Evolutionary conservation across 1,140 invertebrate genomes (phyloP), one percentile per base, ranked within the genome.

Genomic region (Drosophila kepulauana): DNA sequence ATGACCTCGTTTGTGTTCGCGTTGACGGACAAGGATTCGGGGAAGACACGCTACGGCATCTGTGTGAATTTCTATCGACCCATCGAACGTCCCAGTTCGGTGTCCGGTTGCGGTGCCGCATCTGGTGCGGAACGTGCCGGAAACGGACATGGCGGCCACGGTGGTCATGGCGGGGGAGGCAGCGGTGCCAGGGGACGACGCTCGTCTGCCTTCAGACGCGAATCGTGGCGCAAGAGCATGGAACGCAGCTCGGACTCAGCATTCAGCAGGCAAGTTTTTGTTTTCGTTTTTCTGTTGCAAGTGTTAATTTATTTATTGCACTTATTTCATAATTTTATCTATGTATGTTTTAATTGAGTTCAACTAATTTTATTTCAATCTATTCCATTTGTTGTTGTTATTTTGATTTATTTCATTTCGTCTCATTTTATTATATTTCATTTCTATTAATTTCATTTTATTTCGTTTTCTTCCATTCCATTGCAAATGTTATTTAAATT

Each of bases 31-130:
- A 99, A 99, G 93, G 99, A 99, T 93, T 99, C 98, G 7, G 98
- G 91, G 0, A 98, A 96, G 93, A 97, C 96, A 13, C 95, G 98
- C 28, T 99, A 97, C 92, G 99, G 99, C 20, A 98, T 99, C 73
- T 99, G 99, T 93, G 96, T 99, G 25, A 99, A 99, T 93, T 99
- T 99, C 93, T 99, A 99, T 94, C 95, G 98, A 49, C 96, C 98
- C 0, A 95, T 99, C 52, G 96, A 98, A 89, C 94, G 94, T 56
- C 91, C 92, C 35, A 69, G 88, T 25, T 56, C 87, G 4, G 54
- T 54, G 33, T 38, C 76, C 0, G 68, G 5, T 10, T 48, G 38
- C 10, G 33, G 54, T 38, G 76, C 74, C 7, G 64, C 56, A 25
- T 25, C 20, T 3, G 59, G 77, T 0, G 61, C 67, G 0, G 84